phyloP scores from a whole-genome alignment of 2,113 vertebrate species.

The Pagrus major region DNA sequence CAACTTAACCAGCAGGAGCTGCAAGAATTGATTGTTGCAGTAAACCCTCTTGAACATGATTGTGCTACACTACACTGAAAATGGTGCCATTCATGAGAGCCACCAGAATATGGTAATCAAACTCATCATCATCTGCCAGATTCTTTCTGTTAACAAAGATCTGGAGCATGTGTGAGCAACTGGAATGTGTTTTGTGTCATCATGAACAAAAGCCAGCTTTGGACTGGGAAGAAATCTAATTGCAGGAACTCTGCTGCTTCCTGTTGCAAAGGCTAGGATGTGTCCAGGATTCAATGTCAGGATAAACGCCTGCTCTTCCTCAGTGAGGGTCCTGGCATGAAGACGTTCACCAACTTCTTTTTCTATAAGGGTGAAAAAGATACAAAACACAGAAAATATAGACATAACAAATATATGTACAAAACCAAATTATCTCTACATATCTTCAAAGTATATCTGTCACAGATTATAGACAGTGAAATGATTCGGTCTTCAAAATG shows the following conservation, averaged over 20 bases:
- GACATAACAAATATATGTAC: background rate
- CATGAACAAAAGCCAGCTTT: background rate
- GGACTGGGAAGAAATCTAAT: background rate
- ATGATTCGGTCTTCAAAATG: no score
- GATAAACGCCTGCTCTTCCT: background rate
- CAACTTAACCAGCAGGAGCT: background rate
- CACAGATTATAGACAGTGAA: background rate
- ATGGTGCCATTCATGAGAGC: slow-evolving; percentile 5
- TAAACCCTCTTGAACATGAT: slow-evolving; percentile 10
- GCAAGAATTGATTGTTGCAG: background rate
- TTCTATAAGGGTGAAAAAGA: background rate
- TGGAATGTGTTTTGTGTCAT: background rate
- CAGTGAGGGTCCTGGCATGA: background rate
- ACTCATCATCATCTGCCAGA: background rate
- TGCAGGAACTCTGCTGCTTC: background rate
- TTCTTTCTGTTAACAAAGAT: slow-evolving; percentile 2
- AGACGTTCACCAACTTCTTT: background rate
- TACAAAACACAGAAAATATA: background rate
- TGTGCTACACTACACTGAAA: background rate
- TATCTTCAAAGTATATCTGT: no score
- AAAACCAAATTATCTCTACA: background rate
- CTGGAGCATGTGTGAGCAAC: background rate
- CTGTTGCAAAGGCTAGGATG: background rate
- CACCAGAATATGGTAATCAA: slow-evolving; percentile 1
- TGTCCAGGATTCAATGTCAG: background rate